phyloP scores from a whole-genome alignment of 2,888 invertebrate species.

The Hylaea fasciaria region DNA sequence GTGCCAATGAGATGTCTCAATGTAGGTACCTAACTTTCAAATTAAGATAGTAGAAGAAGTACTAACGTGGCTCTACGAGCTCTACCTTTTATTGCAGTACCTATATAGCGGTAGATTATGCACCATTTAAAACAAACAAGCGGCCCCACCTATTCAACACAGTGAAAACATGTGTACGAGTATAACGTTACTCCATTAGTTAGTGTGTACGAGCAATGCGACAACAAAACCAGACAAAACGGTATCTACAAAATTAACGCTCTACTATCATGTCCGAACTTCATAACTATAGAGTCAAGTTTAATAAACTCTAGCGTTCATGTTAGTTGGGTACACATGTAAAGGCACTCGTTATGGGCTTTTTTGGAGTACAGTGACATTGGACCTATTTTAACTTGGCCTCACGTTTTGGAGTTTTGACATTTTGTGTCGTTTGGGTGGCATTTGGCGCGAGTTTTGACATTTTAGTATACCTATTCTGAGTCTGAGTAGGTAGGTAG shows the following conservation, averaged over 20 bases:
- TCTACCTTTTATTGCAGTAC: too few relatives aligned
- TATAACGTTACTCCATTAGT: slow-evolving; percentile 1
- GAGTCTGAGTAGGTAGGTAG: too few relatives aligned
- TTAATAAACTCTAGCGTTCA: slow-evolving; percentile 42
- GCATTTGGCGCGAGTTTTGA: too few relatives aligned
- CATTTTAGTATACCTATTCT: too few relatives aligned
- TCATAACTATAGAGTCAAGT: slow-evolving; percentile 43
- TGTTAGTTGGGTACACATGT: background rate
- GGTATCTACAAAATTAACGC: slow-evolving; percentile 57
- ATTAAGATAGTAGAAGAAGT: too few relatives aligned
- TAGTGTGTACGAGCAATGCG: background rate
- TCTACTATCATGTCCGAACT: slow-evolving; percentile 37
- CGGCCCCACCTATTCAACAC: background rate
- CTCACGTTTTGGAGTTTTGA: background rate
- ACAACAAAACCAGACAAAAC: slow-evolving; percentile 44
- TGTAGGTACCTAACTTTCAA: too few relatives aligned
- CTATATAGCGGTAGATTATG: background rate
- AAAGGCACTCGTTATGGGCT: background rate
- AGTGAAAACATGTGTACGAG: background rate
- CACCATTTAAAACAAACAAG: background rate
- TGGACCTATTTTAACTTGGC: background rate
- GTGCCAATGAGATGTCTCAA: too few relatives aligned
- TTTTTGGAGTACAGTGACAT: slow-evolving; percentile 8
- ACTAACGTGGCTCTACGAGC: too few relatives aligned
- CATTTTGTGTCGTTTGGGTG: too few relatives aligned